A percentile compares a stretch with the other conserved stretches of the same genome.
These are phyloP conservation scores for Morone chrysops DNA, from an alignment of 2,113 vertebrate genomes.

Conservation along the genomic window DNA sequence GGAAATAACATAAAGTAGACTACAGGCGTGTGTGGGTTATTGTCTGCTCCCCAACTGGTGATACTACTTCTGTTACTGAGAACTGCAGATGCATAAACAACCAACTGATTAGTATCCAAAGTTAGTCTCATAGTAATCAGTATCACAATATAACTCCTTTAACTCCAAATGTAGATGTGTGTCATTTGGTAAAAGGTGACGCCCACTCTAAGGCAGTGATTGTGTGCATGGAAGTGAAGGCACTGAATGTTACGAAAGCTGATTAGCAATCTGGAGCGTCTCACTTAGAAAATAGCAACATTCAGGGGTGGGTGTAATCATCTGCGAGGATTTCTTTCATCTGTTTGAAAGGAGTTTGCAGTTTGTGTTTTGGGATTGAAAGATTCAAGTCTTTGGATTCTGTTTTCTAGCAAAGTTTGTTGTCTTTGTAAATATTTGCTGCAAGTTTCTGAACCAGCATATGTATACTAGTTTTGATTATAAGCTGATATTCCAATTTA, in stretches of 20 bases:
- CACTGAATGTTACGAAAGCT: constrained; percentile 16
- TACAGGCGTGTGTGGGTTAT: not conserved
- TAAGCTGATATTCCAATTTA: not conserved
- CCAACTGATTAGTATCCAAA: not conserved
- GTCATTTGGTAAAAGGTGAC: not conserved
- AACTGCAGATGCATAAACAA: not conserved
- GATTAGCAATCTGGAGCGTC: constrained; percentile 33
- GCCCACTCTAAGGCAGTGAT: constrained; percentile 31
- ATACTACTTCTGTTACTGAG: not conserved
- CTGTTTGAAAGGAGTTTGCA: not conserved
- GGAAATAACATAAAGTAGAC: not conserved
- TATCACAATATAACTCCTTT: not conserved
- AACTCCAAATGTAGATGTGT: constrained; percentile 10
- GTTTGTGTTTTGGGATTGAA: constrained; percentile 9
- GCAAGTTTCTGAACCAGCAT: not conserved
- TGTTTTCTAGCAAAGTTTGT: constrained; percentile 4
- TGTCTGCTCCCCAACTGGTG: not conserved
- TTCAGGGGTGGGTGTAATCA: constrained; percentile 17
- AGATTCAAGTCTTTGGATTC: not conserved
- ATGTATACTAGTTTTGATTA: not conserved
- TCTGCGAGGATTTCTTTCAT: not conserved
- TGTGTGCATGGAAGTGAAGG: constrained; percentile 29
- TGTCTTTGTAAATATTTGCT: constrained; percentile 23
- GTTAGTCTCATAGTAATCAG: not conserved
- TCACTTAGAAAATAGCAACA: constrained; percentile 6